Evolutionary conservation across 1,140 invertebrate genomes (phyloP).

Genomic region (Habropoda laboriosa): DNA sequence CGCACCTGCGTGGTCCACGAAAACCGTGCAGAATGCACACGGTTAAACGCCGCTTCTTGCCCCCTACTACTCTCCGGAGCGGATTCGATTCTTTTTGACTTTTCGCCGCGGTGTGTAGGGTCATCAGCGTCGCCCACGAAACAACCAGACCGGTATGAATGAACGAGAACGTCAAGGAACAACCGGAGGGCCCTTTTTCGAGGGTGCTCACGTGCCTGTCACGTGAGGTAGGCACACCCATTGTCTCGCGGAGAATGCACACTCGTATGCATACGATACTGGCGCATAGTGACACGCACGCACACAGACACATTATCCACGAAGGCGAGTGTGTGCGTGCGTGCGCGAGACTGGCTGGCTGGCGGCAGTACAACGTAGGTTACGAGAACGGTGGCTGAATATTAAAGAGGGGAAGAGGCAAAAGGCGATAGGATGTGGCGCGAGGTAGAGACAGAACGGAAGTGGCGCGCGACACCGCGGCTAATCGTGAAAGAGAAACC

Average conservation of each 20-base stretch:
- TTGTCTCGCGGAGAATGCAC: conserved; percentile 65
- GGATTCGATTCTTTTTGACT: conserved; percentile 42
- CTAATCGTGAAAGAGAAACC: conserved; percentile 67
- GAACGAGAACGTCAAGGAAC: conserved; percentile 59
- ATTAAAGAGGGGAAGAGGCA: conserved; percentile 66
- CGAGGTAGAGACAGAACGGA: conserved; percentile 60
- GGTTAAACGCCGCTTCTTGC: not conserved
- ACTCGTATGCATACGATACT: not conserved
- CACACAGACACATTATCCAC: not conserved
- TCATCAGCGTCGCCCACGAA: conserved; percentile 61
- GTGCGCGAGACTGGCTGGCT: not conserved
- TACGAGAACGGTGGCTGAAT: conserved; percentile 62
- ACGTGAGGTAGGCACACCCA: conserved; percentile 69
- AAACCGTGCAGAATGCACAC: not conserved
- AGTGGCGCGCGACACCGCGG: conserved; percentile 64
- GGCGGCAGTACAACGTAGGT: conserved; percentile 39
- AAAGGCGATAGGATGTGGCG: conserved; percentile 57
- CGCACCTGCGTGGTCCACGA: not conserved
- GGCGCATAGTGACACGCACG: not conserved
- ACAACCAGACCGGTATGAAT: conserved; percentile 67
- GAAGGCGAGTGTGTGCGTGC: not conserved
- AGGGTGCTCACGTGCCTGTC: conserved; percentile 73
- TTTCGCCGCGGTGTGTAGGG: conserved; percentile 41
- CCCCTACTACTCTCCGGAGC: not conserved
- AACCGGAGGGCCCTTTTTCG: conserved; percentile 68